Evolutionary conservation across 2,888 invertebrate species (phyloP), one percentile per base, ranked within the genome.

Genomic region (Cyclophora albipunctata): DNA sequence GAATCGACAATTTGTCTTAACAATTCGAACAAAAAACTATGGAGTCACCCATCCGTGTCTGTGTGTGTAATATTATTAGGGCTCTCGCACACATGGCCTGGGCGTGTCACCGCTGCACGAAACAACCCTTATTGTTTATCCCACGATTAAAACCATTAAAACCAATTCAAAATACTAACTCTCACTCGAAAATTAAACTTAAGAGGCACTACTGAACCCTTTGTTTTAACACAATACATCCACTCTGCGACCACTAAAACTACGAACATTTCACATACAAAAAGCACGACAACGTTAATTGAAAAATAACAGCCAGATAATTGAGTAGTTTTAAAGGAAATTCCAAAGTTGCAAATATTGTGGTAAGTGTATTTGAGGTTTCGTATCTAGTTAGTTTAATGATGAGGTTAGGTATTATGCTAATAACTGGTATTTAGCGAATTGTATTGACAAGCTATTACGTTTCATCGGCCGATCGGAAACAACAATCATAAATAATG

Each of bases 111-210:
- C 7, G 66, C 54, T 68, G 78, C 81, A 63, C 78, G 69, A 76
- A 60, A 77, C 81, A 78, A 65, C 76, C 73, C 80, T 67, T 64
- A 83, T 87, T 88, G 85, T 87, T 86, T 87, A 88, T 87, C 84
- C 85, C 85, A 84, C 88, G 88, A 87, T 87, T 87, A 86, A 81
- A 81, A 82, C 79, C 81, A 87, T 87, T 87, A 86, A 81, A 81
- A 82, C 79, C 81, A 84, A 85, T 85, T 86, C 85, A 84, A 85
- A 57, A 84, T 74, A 84, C 86, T 87, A 87, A 86, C 83, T 81
- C 84, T 79, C 20, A 20, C 86, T 87, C 81, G 63, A 84, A 87
- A 86, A 86, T 86, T 87, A 84, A 87, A 78, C 84, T 85, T 69
- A 76, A 86, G 83, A 82, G 79, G 78, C 78, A 66, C 76, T 81